Percentiles rank a stretch among this genome's conserved stretches.
phyloP scores from a whole-genome alignment of 2,797 vertebrate genomes.

The Malacoctenus gilli region DNA sequence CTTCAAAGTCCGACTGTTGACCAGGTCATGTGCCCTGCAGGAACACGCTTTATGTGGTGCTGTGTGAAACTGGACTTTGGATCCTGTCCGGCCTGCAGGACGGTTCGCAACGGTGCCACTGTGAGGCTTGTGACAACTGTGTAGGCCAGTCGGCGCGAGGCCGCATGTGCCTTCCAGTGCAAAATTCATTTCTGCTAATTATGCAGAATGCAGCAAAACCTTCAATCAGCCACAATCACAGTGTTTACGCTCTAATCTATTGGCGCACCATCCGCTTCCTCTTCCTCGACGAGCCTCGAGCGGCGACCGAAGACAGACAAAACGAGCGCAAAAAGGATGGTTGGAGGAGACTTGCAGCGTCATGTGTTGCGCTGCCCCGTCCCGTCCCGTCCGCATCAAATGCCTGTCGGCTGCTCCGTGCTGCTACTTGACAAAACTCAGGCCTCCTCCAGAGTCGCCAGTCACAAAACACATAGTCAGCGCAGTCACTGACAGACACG shows the following conservation, averaged over 20 bases:
- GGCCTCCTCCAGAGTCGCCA: slow-evolving; percentile 42
- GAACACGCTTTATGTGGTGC: too few species aligned
- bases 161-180: not conserved
- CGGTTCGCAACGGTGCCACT: too few species aligned
- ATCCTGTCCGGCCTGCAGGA: too few species aligned
- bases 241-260: slow-evolving; percentile 11
- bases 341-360: slow-evolving; percentile 38
- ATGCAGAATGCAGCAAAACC: slow-evolving; percentile 16
- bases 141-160: slow-evolving; percentile 2
- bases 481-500: slow-evolving; percentile 59
- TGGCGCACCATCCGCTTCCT: slow-evolving; percentile 6
- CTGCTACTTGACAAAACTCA: slow-evolving; percentile 24
- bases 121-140: too few species aligned
- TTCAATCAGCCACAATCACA: slow-evolving; percentile 31
- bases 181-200: slow-evolving; percentile 12
- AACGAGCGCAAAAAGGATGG: slow-evolving; percentile 20
- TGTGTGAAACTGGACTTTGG: too few species aligned
- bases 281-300: slow-evolving; percentile 9
- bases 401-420: slow-evolving; percentile 13
- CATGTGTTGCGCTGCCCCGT: slow-evolving; percentile 43
- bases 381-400: slow-evolving; percentile 47
- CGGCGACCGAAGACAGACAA: not conserved
- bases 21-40: too few species aligned
- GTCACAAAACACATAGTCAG: slow-evolving; percentile 68
- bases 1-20: too few species aligned